Evolutionary conservation across 1,140 invertebrate genomes (phyloP), one percentile per base, ranked within the genome.

Genomic region (Meloidogyne hapla): DNA sequence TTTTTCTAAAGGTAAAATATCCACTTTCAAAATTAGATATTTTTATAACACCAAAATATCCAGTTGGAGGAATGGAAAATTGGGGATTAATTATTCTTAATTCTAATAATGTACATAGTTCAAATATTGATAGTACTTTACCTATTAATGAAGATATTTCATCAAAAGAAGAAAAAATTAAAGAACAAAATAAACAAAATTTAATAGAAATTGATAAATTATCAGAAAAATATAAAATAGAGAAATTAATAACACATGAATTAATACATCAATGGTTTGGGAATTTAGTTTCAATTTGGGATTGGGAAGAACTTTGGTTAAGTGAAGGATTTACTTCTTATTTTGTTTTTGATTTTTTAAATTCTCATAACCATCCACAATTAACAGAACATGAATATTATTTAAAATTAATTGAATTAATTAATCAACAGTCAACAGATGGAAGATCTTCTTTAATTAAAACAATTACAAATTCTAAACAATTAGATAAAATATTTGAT

Each of bases 271-370:
- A 82, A 68, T 86, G 89, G 89, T 90, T 64, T 9, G 23, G 21
- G 26, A 40, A 33, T 63, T 73, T 70, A 26, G 89, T 89, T 9
- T 89, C 89, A 3, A 88, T 89, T 85, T 83, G 83, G 66, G 88
- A 89, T 86, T 90, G 89, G 89, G 86, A 88, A 38, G 88, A 90
- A 67, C 79, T 90, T 1, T 90, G 89, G 88, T 77, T 90, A 15
- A 89, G 89, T 77, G 89, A 90, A 83, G 89, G 89, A 48, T 89
- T 90, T 83, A 88, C 89, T 26, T 88, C 80, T 10, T 86, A 85
- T 74, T 87, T 83, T 79, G 85, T 86, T n/a, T 86, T 82, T 23
- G 84, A 86, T 69, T 82, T 86, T 68, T 73, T 86, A 13, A 83
- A 79, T 48, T 66, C 74, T 0, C 74, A 76, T 28, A 76, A 81